phyloP scores from a whole-genome alignment of 2,113 vertebrate genomes.

The Maccullochella peelii region DNA sequence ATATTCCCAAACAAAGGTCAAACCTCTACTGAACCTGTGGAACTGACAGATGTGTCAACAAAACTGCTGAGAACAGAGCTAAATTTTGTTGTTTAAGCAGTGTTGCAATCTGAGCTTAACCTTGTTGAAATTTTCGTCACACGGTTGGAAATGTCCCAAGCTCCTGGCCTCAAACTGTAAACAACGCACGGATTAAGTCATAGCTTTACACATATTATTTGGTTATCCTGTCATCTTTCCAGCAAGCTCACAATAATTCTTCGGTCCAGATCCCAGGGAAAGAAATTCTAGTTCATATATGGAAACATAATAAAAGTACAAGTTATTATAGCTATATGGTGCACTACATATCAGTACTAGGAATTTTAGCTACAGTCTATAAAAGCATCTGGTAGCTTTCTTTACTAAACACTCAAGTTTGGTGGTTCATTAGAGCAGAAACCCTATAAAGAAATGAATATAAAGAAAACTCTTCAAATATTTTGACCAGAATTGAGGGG shows the following conservation, averaged over 20 bases:
- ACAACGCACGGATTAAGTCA: constrained; percentile 66
- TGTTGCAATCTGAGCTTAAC: constrained; percentile 65
- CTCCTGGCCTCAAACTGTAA: constrained; percentile 65
- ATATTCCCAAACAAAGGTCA: constrained; percentile 12
- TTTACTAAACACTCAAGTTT: background rate
- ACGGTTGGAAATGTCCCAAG: constrained; percentile 47
- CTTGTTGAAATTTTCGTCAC: constrained; percentile 55
- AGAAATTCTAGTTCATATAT: constrained; percentile 66
- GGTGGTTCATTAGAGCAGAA: background rate
- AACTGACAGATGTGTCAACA: constrained; percentile 38
- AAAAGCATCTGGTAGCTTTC: background rate
- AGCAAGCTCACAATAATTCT: constrained; percentile 51
- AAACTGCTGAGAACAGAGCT: constrained; percentile 36
- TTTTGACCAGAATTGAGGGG: background rate
- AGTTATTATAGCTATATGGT: background rate
- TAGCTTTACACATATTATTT: constrained; percentile 68
- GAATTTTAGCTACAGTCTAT: background rate
- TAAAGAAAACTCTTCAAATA: background rate
- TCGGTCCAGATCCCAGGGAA: constrained; percentile 32
- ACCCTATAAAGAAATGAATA: background rate
- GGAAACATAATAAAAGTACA: constrained; percentile 36
- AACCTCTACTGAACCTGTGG: constrained; percentile 10
- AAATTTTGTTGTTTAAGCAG: constrained; percentile 36
- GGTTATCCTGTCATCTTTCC: constrained; percentile 70
- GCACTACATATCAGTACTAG: background rate